These are phyloP conservation scores for Perithous albicinctus DNA, from an alignment of 2,888 invertebrate genomes.

Conservation along the genomic window DNA sequence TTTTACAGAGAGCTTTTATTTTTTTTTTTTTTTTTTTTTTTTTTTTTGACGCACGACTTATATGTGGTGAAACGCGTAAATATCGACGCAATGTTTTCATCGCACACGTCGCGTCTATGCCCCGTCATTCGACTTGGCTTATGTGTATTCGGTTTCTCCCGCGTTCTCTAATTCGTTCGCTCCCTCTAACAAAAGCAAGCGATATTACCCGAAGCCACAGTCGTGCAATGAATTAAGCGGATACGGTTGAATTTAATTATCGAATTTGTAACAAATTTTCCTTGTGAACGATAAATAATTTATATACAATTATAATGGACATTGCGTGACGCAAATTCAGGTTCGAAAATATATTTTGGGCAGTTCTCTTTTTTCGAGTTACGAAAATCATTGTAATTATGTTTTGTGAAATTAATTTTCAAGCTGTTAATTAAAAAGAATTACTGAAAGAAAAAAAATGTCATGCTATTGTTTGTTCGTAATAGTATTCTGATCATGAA, in stretches of 20 bases:
- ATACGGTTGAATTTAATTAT: constrained; percentile 1
- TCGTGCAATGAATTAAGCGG: neutral
- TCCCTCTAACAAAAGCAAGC: neutral
- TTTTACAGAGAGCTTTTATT: constrained; percentile 8
- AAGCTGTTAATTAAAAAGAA: neutral
- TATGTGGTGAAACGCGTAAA: neutral
- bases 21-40: too few species aligned
- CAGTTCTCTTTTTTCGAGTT: neutral
- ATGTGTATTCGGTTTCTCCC: constrained; percentile 4
- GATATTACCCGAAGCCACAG: constrained; percentile 5
- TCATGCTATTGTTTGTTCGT: too few species aligned
- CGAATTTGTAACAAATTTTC: neutral
- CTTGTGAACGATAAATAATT: neutral
- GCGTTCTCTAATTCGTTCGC: neutral
- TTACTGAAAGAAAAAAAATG: neutral
- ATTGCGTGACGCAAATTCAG: neutral
- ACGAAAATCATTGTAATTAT: neutral
- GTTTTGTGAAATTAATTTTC: neutral
- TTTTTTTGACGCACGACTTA: constrained; percentile 21
- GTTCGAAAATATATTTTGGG: neutral
- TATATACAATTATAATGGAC: constrained; percentile 1
- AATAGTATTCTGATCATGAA: too few species aligned
- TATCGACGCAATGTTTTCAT: constrained; percentile 9
- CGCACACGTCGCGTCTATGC: neutral
- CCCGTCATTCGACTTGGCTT: constrained; percentile 5